These are phyloP conservation scores for Petrolisthes cinctipes DNA, from an alignment of 2,888 invertebrate genomes.

Conservation along the genomic window DNA sequence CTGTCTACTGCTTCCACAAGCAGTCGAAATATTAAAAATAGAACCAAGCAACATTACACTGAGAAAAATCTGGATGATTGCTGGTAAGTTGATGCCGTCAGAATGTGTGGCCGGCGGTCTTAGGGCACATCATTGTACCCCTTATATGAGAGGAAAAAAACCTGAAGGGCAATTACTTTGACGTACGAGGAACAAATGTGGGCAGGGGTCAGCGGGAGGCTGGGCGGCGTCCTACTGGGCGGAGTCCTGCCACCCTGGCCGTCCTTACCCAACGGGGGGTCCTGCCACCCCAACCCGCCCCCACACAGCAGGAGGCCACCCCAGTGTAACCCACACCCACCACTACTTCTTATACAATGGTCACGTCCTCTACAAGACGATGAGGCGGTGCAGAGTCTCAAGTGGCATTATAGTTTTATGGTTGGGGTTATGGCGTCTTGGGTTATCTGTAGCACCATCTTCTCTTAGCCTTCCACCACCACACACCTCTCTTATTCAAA, in stretches of 20 bases:
- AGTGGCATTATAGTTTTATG: conserved; percentile 27
- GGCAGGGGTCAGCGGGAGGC: conserved; percentile 46
- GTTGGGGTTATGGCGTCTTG: conserved; percentile 19
- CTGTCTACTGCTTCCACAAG: conserved; percentile 18
- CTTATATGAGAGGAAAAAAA: conserved; percentile 20
- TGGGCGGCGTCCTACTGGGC: conserved; percentile 42
- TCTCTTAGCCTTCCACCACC: background rate
- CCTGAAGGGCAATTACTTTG: conserved; percentile 49
- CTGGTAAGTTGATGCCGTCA: conserved; percentile 35
- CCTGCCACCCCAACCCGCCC: conserved; percentile 26
- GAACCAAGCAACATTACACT: conserved; percentile 18
- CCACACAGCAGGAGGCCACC: conserved; percentile 30
- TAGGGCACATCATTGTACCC: conserved; percentile 32
- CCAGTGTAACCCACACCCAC: conserved; percentile 39
- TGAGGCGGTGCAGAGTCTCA: conserved; percentile 12
- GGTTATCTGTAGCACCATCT: conserved; percentile 20
- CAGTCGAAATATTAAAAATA: conserved; percentile 16
- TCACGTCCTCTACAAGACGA: conserved; percentile 30
- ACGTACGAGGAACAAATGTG: conserved; percentile 52
- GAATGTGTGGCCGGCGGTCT: conserved; percentile 19
- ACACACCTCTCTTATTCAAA: background rate
- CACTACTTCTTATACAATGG: conserved; percentile 29
- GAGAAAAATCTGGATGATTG: conserved; percentile 33
- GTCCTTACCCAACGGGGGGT: conserved; percentile 44
- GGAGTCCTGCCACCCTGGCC: conserved; percentile 47